Evolutionary conservation across 2,888 invertebrate genomes (phyloP), one percentile per base, ranked within the genome.

Genomic region (Bedellia somnulentella): DNA sequence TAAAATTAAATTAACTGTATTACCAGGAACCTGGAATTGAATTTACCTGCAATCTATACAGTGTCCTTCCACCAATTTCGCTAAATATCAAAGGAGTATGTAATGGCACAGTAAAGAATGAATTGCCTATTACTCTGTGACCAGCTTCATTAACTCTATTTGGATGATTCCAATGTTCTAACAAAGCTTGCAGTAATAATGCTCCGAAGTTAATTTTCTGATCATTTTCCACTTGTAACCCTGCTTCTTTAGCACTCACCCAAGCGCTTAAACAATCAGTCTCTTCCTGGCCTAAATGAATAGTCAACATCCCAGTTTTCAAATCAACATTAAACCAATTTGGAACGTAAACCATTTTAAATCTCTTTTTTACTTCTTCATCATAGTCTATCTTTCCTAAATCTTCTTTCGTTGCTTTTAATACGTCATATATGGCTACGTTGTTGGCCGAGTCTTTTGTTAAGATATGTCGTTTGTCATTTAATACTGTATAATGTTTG

Each of bases 321-420:
- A 99, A 82, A 73, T 99, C 99, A 25, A 98, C 95, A 41, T 92
- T 92, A 60, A 99, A 99, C 99, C 99, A 99, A 71, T 93, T 96
- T 15, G 99, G 98, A 47, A 99, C 95, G 58, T 89, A 95, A 29
- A 99, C 87, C 81, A 89, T 88, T 68, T 94, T 92, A 47, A 89
- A 91, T 37, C 91, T 78, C 50, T 90, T 90, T 56, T 96, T 94
- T 1, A 93, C 82, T 73, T 96, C 92, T 49, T 93, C 89, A 38
- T 98, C 94, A 62, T 90, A 94, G 57, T 96, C 91, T 2, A 93
- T 84, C 49, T 83, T 82, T 1, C 97, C 97, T 35, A 96, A 80
- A 56, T 95, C 94, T 63, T 95, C 91, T 78, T 93, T 95, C 33
- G 64, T 68, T 35, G 91, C 91, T 61, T 91, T 89, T 34, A 98